Conservation (phyloP, 2,888 invertebrate genomes). For the Sclerodermus sp. region DNA sequence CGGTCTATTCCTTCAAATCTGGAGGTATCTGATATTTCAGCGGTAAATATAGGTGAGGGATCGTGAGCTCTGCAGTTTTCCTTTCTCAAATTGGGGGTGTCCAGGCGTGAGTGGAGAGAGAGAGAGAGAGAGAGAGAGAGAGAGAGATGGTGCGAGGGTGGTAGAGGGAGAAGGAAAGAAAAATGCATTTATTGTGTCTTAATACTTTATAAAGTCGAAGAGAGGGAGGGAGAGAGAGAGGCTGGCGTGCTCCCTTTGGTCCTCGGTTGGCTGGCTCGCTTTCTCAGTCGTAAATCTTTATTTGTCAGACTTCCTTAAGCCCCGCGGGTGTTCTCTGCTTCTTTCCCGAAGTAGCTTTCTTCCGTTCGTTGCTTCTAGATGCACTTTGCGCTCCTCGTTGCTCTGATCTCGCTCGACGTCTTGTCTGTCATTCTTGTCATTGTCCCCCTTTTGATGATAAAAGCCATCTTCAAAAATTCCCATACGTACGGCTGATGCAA, state of each 20-base stretch:
- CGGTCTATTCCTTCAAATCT: too few relatives aligned
- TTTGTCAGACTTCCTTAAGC: constrained; percentile 38
- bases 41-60: too few relatives aligned
- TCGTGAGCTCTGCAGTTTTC: too few relatives aligned
- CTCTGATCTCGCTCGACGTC: too few relatives aligned
- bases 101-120: not conserved
- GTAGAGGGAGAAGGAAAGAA: too few relatives aligned
- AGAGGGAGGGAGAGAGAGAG: not conserved
- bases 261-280: constrained; percentile 17
- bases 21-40: too few relatives aligned
- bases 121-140: not conserved
- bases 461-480: too few relatives aligned
- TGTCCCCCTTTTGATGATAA: too few relatives aligned
- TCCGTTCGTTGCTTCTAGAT: not conserved
- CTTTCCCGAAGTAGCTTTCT: constrained; percentile 12
- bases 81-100: too few relatives aligned
- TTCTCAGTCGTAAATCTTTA: constrained; percentile 43
- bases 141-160: not conserved
- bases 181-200: constrained; percentile 2
- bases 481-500: too few relatives aligned
- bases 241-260: not conserved
- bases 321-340: constrained; percentile 15
- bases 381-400: too few relatives aligned
- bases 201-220: constrained; percentile 8
- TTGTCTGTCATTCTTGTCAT: too few relatives aligned